phyloP scores from a whole-genome alignment of 2,888 invertebrate genomes.

The Trypoxylon attenuatum region DNA sequence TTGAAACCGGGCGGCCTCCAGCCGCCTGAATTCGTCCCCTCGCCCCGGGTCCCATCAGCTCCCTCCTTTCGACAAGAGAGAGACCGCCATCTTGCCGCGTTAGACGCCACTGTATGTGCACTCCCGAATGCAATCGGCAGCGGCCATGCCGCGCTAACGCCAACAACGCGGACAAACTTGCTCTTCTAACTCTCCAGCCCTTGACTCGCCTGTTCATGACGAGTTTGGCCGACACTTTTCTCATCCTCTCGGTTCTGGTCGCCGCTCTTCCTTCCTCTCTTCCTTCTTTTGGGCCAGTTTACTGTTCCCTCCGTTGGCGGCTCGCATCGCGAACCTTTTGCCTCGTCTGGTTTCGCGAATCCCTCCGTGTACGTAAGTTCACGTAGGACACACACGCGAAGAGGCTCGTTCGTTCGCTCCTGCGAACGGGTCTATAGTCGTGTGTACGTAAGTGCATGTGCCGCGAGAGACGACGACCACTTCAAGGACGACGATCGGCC shows the following conservation, averaged over 20 bases:
- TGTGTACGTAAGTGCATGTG: conserved; percentile 11
- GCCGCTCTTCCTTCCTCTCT: no score
- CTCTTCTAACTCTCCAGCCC: conserved; percentile 48
- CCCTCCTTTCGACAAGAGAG: conserved; percentile 44
- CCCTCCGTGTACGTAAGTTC: no score
- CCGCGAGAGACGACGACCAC: conserved; percentile 48
- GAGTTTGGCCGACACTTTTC: no score
- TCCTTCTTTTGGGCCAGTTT: no score
- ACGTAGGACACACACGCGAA: no score
- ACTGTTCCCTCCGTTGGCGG: no score
- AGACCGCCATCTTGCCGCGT: conserved; percentile 49
- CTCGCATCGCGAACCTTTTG: no score
- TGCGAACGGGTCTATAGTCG: conserved; percentile 22
- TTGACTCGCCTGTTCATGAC: no score
- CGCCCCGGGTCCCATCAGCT: conserved; percentile 35
- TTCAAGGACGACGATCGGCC: conserved; percentile 60
- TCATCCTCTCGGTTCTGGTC: no score
- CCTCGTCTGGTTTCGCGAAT: no score
- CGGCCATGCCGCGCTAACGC: conserved; percentile 51
- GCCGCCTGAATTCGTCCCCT: conserved; percentile 59
- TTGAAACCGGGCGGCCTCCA: conserved; percentile 72
- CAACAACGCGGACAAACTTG: conserved; percentile 58
- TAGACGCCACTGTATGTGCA: conserved; percentile 40
- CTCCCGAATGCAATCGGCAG: conserved; percentile 4
- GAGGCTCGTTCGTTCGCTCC: conserved; percentile 13